phyloP scores from a whole-genome alignment of 1,140 invertebrate genomes.

The Lepidurus packardi region DNA sequence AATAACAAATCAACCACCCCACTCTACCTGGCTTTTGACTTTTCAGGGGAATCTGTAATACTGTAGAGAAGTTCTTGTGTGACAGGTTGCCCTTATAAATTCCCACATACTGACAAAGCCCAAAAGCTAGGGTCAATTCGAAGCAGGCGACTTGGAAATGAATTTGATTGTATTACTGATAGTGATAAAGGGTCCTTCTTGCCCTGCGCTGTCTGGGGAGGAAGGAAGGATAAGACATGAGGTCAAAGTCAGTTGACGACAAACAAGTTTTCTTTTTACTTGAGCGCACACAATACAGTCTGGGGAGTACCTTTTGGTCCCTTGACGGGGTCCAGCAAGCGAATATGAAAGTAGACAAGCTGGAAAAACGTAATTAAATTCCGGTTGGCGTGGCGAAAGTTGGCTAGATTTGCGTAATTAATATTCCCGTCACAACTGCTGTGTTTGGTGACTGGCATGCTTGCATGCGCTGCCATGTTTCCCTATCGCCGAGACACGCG shows the following conservation, averaged over 20 bases:
- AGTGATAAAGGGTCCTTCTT: background rate
- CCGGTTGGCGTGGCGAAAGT: background rate
- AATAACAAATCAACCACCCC: background rate
- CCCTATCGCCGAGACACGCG: too few species aligned
- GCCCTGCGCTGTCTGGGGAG: background rate
- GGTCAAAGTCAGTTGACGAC: conserved; percentile 5
- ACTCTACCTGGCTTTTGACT: background rate
- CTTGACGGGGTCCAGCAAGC: background rate
- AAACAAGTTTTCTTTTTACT: conserved; percentile 2
- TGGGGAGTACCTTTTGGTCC: background rate
- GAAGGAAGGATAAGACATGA: background rate
- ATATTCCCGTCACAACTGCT: background rate
- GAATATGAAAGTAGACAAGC: conserved; percentile 4
- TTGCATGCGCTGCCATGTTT: background rate
- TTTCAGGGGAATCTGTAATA: background rate
- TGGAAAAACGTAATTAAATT: conserved; percentile 17
- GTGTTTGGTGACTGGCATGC: background rate
- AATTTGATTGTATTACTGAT: background rate
- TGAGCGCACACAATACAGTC: background rate
- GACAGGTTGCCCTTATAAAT: conserved; percentile 18
- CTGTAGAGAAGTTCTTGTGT: background rate
- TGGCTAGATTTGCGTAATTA: background rate
- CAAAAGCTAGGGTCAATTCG: too few species aligned
- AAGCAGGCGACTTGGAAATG: background rate
- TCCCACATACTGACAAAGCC: background rate